A percentile compares a stretch with the other conserved stretches of the same genome.
These are phyloP conservation scores for Formicarius rufipectus DNA, from an alignment of 2,113 vertebrate species.

Conservation along the genomic window DNA sequence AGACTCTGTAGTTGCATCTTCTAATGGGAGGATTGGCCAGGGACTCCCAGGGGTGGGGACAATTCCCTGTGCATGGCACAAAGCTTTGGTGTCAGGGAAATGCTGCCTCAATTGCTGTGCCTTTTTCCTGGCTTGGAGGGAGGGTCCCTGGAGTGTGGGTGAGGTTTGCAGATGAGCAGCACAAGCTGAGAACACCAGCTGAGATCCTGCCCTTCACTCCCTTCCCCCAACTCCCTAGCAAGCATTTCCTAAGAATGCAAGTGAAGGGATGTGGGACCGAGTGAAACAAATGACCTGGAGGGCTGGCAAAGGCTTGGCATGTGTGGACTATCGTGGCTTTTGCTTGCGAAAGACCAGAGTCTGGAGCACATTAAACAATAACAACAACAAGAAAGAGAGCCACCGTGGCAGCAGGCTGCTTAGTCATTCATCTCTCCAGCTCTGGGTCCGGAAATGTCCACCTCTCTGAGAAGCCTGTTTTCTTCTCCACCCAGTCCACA, in stretches of 20 bases:
- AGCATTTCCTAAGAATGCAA: background rate
- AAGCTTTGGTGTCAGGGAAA: background rate
- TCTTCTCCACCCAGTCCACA: slow-evolving; percentile 81
- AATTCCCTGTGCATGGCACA: background rate
- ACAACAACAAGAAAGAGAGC: slow-evolving; percentile 15
- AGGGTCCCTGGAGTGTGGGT: background rate
- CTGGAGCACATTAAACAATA: slow-evolving; percentile 54
- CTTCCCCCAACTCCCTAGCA: background rate
- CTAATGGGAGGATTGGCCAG: background rate
- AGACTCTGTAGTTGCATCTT: background rate
- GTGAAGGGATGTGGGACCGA: background rate
- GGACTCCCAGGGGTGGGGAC: background rate
- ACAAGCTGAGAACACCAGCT: background rate
- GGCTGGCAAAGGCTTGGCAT: background rate
- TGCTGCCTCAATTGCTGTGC: background rate
- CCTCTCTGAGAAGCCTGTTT: slow-evolving; percentile 61
- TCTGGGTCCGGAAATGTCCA: slow-evolving; percentile 51
- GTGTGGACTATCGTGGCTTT: background rate
- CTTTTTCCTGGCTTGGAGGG: background rate
- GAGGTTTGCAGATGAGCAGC: background rate
- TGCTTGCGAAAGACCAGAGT: slow-evolving; percentile 36
- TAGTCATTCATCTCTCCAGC: slow-evolving; percentile 67
- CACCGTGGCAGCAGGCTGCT: background rate
- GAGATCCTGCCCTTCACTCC: background rate
- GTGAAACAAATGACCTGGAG: background rate